phyloP scores from a whole-genome alignment of 1,140 invertebrate genomes.

The Pogonognathellus flavescens region DNA sequence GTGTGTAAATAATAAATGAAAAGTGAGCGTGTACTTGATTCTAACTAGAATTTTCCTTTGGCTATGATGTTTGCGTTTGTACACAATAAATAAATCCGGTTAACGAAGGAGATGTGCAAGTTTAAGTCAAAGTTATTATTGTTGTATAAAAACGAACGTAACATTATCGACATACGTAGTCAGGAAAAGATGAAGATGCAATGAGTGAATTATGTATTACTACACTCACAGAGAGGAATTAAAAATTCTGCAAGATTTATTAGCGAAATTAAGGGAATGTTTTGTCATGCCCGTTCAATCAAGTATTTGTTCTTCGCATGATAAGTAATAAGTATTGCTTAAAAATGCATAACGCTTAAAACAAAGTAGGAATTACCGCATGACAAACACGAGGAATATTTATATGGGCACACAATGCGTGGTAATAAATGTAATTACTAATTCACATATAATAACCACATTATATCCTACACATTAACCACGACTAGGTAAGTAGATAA shows the following conservation, averaged over 20 bases:
- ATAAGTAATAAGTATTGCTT: neutral
- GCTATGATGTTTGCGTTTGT: neutral
- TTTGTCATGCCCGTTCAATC: neutral
- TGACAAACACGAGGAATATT: too few species aligned
- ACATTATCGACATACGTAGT: neutral
- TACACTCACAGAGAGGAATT: neutral
- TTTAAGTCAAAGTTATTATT: neutral
- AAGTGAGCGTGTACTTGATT: too few species aligned
- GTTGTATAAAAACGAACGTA: neutral
- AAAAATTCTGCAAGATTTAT: slow-evolving; percentile 8
- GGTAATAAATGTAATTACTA: too few species aligned
- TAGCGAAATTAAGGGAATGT: slow-evolving; percentile 6
- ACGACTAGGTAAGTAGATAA: too few species aligned
- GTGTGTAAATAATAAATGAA: too few species aligned
- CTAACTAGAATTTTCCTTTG: too few species aligned
- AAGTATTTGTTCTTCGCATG: neutral
- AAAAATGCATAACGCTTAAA: neutral
- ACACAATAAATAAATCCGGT: slow-evolving; percentile 14
- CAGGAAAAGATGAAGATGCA: slow-evolving; percentile 12
- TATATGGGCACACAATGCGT: too few species aligned
- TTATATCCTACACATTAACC: too few species aligned
- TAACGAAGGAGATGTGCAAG: neutral
- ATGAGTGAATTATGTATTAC: neutral
- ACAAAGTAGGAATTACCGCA: too few species aligned
- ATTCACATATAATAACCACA: too few species aligned